Evolutionary conservation across 2,797 vertebrate genomes (phyloP), one percentile per base, ranked within the genome.

Genomic region (Trachurus trachurus): DNA sequence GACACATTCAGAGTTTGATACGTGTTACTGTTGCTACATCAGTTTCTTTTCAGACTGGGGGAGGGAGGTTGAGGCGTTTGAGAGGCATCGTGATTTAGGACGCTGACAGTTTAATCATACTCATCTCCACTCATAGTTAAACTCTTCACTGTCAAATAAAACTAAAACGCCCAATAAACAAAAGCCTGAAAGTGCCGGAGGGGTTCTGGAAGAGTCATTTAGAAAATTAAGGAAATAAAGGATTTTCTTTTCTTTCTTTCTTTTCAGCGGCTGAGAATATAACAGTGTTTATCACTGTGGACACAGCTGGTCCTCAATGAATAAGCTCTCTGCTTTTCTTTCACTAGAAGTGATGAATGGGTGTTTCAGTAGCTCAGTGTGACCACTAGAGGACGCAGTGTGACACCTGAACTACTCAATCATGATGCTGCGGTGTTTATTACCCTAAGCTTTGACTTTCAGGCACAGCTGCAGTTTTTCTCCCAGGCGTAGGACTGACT

Each of bases 301-400:
- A 12, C 15, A 67, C 50, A 73, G 52, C 52, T 49, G 39, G n/a
- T 2, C 5, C 19, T 31, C 7, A 26, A 10, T 39, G 31, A 31
- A 58, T 50, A 17, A 50, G 22, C 42, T 8, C 47, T 10, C 4
- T 21, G 13, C 1, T 22, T 21, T 58, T 16, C 13, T 29, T 2
- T 40, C 39, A 34, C 1, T 6, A 34, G 9, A 12, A 29, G 52
- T 39, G 12, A 49, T 52, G 60, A 47, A 6, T 64, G 31, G n/a
- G n/a, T 9, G 15, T 13, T 61, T 47, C 19, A 22, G 42, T 64
- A 2, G 12, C 45, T 8, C n/a, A 5, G 7, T 0, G 2, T 21
- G 10, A 0, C 54, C 79, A 45, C 71, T n/a, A 69, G 79, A 13
- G 54, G 79, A 64, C 1, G 29, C 47, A 45, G 59, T 1, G 15